A percentile compares a stretch with the other conserved stretches of the same genome.
Conservation (phyloP, 2,797 vertebrate genomes). For the Tolypeutes matacus region DNA sequence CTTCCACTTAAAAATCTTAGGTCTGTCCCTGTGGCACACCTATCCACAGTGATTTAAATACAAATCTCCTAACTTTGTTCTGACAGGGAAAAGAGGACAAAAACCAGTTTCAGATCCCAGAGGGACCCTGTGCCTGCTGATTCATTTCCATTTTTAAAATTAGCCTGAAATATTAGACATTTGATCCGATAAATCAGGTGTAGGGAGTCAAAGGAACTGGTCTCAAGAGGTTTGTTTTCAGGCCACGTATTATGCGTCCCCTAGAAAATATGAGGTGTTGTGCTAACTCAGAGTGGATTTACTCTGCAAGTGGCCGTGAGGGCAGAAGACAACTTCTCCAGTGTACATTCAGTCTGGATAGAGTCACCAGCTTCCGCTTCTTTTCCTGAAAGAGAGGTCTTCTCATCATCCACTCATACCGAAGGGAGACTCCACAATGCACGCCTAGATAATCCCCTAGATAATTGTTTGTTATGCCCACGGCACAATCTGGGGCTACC, state of each 20-base stretch:
- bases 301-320: background rate
- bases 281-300: background rate
- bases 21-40: background rate
- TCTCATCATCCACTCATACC: background rate
- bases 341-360: background rate
- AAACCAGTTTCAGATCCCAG: slow-evolving; percentile 75
- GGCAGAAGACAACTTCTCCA: background rate
- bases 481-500: background rate
- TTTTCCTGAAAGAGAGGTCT: background rate
- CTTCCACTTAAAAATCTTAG: background rate
- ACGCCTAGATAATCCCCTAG: accelerated
- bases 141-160: slow-evolving; percentile 80
- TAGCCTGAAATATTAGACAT: slow-evolving; percentile 60
- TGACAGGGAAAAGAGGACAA: slow-evolving; percentile 75
- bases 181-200: slow-evolving; percentile 61
- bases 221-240: slow-evolving; percentile 71
- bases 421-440: background rate
- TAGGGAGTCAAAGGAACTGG: background rate
- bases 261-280: slow-evolving; percentile 56
- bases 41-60: background rate
- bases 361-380: background rate
- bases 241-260: slow-evolving; percentile 63
- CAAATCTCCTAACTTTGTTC: slow-evolving; percentile 44
- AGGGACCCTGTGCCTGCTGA: slow-evolving; percentile 38
- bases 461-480: background rate